Percentiles rank a stretch among this genome's conserved stretches.
These are phyloP conservation scores for Catocala sponsa DNA, from an alignment of 2,888 invertebrate genomes.

Conservation along the genomic window DNA sequence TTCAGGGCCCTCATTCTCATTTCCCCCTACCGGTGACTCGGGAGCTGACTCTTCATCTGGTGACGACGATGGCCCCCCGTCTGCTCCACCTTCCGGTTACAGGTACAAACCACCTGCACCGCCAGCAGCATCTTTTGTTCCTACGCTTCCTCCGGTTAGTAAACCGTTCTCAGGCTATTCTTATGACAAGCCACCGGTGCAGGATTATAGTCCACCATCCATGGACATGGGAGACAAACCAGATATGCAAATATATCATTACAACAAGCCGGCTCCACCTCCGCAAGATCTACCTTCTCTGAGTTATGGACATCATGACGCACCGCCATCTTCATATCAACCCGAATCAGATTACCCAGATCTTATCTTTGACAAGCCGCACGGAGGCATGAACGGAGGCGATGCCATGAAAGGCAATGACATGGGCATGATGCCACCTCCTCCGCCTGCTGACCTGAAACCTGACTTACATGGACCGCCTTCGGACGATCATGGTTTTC, in stretches of 20 bases:
- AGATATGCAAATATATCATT: slow-evolving; percentile 72
- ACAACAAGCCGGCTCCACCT: slow-evolving; percentile 65
- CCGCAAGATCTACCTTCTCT: slow-evolving; percentile 47
- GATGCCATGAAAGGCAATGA: slow-evolving; percentile 60
- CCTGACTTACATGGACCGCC: slow-evolving; percentile 49
- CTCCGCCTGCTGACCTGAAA: slow-evolving; percentile 61
- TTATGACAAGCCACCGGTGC: slow-evolving; percentile 73
- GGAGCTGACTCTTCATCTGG: slow-evolving; percentile 51
- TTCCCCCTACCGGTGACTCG: slow-evolving; percentile 58
- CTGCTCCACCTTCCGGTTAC: slow-evolving; percentile 63
- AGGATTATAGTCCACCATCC: slow-evolving; percentile 57
- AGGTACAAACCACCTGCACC: slow-evolving; percentile 71
- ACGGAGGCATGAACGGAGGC: slow-evolving; percentile 59
- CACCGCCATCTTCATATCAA: slow-evolving; percentile 47
- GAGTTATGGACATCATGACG: slow-evolving; percentile 66
- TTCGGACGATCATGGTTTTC: slow-evolving; percentile 75
- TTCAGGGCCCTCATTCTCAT: slow-evolving; percentile 48
- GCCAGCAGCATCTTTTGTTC: slow-evolving; percentile 42
- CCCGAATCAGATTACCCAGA: slow-evolving; percentile 74
- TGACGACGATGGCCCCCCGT: slow-evolving; percentile 51
- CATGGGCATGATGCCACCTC: slow-evolving; percentile 76
- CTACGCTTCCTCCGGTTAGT: slow-evolving; percentile 59
- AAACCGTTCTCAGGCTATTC: slow-evolving; percentile 74
- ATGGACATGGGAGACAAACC: slow-evolving; percentile 61
- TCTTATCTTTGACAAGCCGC: slow-evolving; percentile 70